phyloP scores from a whole-genome alignment of 2,113 vertebrate species.

The Chloropsis cyanopogon region DNA sequence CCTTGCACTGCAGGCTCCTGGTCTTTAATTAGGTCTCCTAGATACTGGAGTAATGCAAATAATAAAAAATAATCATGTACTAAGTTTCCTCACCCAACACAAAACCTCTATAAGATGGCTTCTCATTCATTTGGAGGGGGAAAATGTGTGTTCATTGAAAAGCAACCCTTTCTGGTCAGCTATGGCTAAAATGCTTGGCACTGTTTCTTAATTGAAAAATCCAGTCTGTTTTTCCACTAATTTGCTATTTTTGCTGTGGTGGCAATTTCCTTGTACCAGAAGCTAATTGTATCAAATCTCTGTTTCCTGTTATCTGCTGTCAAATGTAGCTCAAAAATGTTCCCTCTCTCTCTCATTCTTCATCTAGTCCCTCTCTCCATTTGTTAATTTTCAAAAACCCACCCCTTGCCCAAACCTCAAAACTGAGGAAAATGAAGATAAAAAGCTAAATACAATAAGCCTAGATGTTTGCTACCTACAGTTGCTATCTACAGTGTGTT shows the following conservation, averaged over 20 bases:
- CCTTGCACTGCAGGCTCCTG: background rate
- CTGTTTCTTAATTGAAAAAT: background rate
- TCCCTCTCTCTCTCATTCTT: background rate
- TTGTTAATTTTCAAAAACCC: background rate
- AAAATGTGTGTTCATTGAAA: background rate
- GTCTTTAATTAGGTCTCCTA: constrained; percentile 5
- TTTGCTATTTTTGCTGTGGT: background rate
- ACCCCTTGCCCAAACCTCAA: rapidly evolving
- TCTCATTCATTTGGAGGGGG: background rate
- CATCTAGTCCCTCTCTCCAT: background rate
- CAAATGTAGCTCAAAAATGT: background rate
- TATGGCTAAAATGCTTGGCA: background rate
- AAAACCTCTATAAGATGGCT: background rate
- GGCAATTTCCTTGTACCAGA: background rate
- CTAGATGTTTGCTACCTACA: background rate
- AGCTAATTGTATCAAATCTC: background rate
- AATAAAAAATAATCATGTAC: background rate
- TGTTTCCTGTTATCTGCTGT: background rate
- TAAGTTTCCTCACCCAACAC: background rate
- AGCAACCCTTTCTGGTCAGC: background rate
- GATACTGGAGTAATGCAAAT: background rate
- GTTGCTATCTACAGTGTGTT: background rate
- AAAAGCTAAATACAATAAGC: background rate
- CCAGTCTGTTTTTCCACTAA: background rate
- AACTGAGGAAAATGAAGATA: background rate